Evolutionary conservation across 2,113 vertebrate genomes (phyloP).

Genomic region (Gila orcuttii): DNA sequence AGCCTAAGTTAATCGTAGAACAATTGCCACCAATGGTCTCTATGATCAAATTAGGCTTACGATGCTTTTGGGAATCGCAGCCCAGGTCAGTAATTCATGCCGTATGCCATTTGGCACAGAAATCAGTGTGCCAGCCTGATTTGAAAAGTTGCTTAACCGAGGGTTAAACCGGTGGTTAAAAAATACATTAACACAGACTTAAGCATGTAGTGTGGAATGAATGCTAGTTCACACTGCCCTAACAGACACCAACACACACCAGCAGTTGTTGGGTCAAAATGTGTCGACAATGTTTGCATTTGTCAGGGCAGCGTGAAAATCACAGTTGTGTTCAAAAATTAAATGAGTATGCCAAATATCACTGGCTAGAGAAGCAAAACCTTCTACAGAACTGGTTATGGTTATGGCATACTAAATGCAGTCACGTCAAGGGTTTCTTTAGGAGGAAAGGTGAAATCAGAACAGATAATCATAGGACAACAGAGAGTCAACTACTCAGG

Average conservation of each 20-base stretch:
- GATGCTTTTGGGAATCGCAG: no score
- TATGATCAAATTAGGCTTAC: no score
- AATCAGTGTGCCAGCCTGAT: not conserved
- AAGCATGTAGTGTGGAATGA: not conserved
- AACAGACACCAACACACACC: not conserved
- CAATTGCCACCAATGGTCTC: no score
- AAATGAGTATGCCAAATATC: not conserved
- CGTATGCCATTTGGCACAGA: not conserved
- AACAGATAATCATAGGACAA: constrained; percentile 43
- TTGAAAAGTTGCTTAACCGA: not conserved
- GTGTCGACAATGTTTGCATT: not conserved
- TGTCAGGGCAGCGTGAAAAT: not conserved
- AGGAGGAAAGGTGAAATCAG: not conserved
- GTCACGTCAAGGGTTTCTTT: not conserved
- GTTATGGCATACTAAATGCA: not conserved
- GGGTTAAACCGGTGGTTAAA: not conserved
- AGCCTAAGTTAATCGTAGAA: no score
- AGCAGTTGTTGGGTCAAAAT: not conserved
- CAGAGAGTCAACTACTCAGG: constrained; percentile 11
- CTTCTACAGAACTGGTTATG: no score
- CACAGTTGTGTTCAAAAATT: not conserved
- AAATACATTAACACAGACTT: not conserved
- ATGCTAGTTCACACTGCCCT: not conserved
- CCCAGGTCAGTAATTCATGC: not conserved
- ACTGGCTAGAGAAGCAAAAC: not conserved